Evolutionary conservation across 1,140 invertebrate genomes (phyloP).

Genomic region (Plodia interpunctella): DNA sequence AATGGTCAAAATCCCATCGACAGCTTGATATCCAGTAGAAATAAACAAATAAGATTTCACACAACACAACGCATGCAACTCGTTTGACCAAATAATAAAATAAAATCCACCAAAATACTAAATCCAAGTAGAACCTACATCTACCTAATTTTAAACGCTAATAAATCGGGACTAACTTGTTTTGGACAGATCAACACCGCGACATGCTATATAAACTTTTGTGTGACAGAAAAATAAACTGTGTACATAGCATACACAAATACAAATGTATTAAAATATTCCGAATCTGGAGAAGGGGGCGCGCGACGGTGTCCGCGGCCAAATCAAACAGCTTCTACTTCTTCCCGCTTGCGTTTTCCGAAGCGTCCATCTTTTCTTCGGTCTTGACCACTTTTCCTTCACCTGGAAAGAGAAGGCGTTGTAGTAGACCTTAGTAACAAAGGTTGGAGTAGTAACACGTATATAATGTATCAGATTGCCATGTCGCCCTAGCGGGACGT

Average conservation of each 20-base stretch:
- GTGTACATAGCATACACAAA: background rate
- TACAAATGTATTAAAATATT: background rate
- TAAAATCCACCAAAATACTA: constrained; percentile 10
- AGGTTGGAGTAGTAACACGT: background rate
- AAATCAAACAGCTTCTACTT: constrained; percentile 29
- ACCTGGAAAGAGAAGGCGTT: constrained; percentile 38
- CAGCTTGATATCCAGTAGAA: too few species aligned
- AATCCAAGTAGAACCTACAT: constrained; percentile 17
- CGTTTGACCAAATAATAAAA: background rate
- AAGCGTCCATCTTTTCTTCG: constrained; percentile 66
- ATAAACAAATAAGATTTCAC: too few species aligned
- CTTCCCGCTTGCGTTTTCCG: constrained; percentile 42
- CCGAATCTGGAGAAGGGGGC: background rate
- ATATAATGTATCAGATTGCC: constrained; percentile 34
- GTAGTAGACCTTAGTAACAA: background rate
- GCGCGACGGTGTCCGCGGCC: background rate
- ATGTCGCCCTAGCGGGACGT: constrained; percentile 25
- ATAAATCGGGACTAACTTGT: constrained; percentile 16
- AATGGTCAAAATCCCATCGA: too few species aligned
- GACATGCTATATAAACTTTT: constrained; percentile 6
- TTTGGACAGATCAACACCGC: constrained; percentile 19
- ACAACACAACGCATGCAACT: background rate
- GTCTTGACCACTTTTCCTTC: constrained; percentile 74
- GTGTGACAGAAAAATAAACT: constrained; percentile 15
- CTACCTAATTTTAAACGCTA: constrained; percentile 18